Percentiles rank a stretch among this genome's conserved stretches.
These are phyloP conservation scores for Phalanger gymnotis DNA, from an alignment of 2,797 vertebrate genomes.

Conservation along the genomic window DNA sequence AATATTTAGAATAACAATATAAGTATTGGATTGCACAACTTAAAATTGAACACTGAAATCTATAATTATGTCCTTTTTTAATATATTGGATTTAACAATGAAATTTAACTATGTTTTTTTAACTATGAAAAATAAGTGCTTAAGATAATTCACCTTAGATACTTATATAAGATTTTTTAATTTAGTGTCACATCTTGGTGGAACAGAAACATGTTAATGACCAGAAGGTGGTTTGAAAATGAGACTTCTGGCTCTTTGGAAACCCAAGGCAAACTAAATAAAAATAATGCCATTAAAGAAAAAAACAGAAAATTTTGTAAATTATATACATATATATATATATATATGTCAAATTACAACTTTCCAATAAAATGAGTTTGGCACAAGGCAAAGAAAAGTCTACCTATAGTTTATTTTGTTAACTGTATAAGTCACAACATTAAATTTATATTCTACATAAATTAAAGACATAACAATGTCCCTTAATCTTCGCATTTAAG, in stretches of 20 bases:
- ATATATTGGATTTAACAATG: constrained; percentile 48
- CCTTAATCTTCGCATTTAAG: constrained; percentile 37
- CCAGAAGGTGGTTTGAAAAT: constrained; percentile 37
- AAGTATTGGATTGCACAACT: not conserved
- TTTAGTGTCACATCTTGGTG: constrained; percentile 26
- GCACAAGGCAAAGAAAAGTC: constrained; percentile 43
- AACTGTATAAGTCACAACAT: not conserved
- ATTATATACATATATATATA: no score
- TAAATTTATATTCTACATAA: not conserved
- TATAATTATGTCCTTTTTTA: constrained; percentile 41
- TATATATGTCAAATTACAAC: constrained; percentile 32
- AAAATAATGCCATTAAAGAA: constrained; percentile 48
- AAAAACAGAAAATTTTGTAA: constrained; percentile 42
- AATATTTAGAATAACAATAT: constrained; percentile 57
- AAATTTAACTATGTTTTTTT: no score
- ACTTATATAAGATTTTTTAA: constrained; percentile 6
- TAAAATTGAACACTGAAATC: constrained; percentile 45
- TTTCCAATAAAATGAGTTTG: not conserved
- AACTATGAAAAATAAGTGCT: constrained; percentile 57
- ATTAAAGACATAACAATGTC: constrained; percentile 29
- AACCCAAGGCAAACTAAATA: constrained; percentile 30
- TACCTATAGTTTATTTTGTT: constrained; percentile 53
- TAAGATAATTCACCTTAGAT: constrained; percentile 37
- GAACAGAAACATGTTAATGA: constrained; percentile 48
- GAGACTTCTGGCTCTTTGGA: not conserved